phyloP scores from a whole-genome alignment of 2,888 invertebrate genomes.

The Danaus chrysippus region DNA sequence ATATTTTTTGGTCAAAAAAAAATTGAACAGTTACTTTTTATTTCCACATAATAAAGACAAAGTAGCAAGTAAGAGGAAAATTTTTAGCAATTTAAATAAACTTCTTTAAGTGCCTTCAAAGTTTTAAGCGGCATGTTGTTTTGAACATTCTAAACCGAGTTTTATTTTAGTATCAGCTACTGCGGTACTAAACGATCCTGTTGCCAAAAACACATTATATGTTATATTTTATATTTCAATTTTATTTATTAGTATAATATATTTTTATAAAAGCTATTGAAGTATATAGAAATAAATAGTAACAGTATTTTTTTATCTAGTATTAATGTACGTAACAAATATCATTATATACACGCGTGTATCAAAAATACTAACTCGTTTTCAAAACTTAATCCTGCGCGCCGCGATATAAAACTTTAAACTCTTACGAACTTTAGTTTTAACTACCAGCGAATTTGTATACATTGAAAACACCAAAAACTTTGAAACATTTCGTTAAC shows the following conservation, averaged over 20 bases:
- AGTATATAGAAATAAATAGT: no score
- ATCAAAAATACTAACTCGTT: constrained; percentile 22
- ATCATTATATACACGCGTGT: background rate
- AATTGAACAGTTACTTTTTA: constrained; percentile 14
- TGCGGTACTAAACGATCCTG: constrained; percentile 4
- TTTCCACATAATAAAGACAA: constrained; percentile 25
- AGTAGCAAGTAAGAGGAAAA: constrained; percentile 27
- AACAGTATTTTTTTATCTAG: background rate
- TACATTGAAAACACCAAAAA: background rate
- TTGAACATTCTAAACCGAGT: constrained; percentile 21
- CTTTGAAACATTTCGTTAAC: background rate
- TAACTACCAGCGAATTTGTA: constrained; percentile 10
- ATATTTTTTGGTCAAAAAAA: constrained; percentile 11
- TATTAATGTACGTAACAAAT: background rate
- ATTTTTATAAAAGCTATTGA: no score
- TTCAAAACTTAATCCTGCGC: constrained; percentile 20
- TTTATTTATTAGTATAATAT: background rate
- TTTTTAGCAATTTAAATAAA: constrained; percentile 32
- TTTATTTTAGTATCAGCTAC: constrained; percentile 19
- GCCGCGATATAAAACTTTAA: constrained; percentile 10
- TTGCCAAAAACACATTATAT: background rate
- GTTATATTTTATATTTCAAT: background rate
- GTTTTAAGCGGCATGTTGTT: constrained; percentile 27
- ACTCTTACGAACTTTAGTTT: constrained; percentile 20
- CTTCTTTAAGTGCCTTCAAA: constrained; percentile 19